Base-by-base conservation (phyloP, 2,113 vertebrate genomes). In the Scopus umbretta region DNA sequence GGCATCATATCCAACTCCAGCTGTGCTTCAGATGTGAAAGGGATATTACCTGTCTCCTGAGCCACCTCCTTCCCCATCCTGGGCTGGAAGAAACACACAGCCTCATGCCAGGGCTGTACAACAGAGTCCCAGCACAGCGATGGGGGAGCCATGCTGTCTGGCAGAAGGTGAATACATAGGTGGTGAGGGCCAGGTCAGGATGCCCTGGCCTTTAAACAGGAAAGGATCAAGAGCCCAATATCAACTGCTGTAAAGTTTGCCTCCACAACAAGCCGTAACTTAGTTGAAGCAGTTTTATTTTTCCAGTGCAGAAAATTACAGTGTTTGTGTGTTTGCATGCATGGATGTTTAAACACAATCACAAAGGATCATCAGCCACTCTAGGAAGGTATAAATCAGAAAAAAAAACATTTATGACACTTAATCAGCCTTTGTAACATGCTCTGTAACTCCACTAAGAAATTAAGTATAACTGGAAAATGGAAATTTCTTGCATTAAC, bases 111-210 rank as follows among this genome's bases (percentile, higher is more conserved):
- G n/a, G 6, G 12, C 32, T 50, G n/a, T 38, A 7, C 16, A 42
- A 20, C 61, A 81, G 47, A 49, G 19, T 29, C 23, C 16, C 56
- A 29, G 34, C 1, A 7, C 25, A 18, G 2, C 8, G 10, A 18
- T 0, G 0, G 26, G 6, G 32, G 6, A 59, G 10, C 4, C 18
- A 6, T 0, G 1, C n/a, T 75, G 47, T 30, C 21, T 23, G 16
- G 29, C 22, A 68, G 38, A 55, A 42, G 34, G 9, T 9, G 13
- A 36, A 19, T 6, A 13, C 7, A 1, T 23, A 3, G 23, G 43
- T 72, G 16, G 4, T 27, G 26, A 38, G 21, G 6, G 12, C 13
- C 17, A 65, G 26, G 14, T 49, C 40, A 58, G 27, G 11, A 38
- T 66, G n/a, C 32, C 11, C 36, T 82, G 40, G 5, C 10, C 27